Evolutionary conservation across 2,113 vertebrate species (phyloP).

Genomic region (Glaucomys volans): DNA sequence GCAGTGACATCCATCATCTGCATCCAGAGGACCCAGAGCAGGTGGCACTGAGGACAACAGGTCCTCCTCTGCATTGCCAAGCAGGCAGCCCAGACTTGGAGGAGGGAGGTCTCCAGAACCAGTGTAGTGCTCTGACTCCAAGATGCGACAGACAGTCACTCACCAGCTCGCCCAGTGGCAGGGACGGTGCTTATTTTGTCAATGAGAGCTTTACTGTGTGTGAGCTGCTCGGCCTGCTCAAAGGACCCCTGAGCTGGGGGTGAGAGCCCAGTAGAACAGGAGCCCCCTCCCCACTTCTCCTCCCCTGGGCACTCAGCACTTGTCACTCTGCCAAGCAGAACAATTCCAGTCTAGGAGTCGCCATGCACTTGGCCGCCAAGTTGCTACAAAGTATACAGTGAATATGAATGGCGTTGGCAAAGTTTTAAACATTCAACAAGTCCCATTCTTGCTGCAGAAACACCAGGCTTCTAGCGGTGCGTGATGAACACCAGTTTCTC

Average conservation of each 20-base stretch:
- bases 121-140: neutral
- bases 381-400: constrained; percentile 81
- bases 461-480: constrained; percentile 62
- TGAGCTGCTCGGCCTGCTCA: constrained; percentile 51
- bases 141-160: neutral
- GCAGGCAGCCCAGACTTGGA: neutral
- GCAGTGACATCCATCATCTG: fast-evolving
- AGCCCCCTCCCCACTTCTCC: constrained; percentile 73
- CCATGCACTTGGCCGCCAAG: constrained; percentile 75
- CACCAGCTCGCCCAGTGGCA: neutral
- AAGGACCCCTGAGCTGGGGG: neutral
- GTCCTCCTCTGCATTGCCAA: fast-evolving
- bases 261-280: neutral
- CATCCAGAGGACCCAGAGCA: neutral
- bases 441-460: constrained; percentile 79
- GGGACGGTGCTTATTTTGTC: constrained; percentile 66
- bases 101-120: neutral
- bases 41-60: neutral
- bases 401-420: constrained; percentile 82
- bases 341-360: constrained; percentile 67
- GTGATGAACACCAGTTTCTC: neutral
- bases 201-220: constrained; percentile 66
- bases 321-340: constrained; percentile 65
- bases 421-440: constrained; percentile 81
- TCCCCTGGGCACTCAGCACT: neutral